These are phyloP conservation scores for Brachionus calyciflorus DNA, from an alignment of 1,140 invertebrate genomes.

Conservation along the genomic window DNA sequence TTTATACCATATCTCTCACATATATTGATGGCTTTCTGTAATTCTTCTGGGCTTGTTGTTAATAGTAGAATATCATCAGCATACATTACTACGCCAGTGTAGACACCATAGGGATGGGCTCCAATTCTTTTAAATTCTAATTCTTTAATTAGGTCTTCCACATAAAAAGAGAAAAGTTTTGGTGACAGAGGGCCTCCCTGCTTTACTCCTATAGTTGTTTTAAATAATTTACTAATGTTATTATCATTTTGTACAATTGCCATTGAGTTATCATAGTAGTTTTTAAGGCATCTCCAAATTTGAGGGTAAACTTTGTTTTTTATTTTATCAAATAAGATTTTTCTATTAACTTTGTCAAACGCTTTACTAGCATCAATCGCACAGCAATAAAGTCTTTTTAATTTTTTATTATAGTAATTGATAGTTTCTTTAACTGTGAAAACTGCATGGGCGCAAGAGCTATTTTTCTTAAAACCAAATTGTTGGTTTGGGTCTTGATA, in stretches of 20 bases:
- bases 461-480: background rate
- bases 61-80: background rate
- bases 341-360: background rate
- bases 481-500: background rate
- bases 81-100: constrained; percentile 11
- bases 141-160: background rate
- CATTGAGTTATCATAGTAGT: background rate
- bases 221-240: background rate
- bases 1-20: background rate
- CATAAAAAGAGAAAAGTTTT: background rate
- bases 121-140: background rate
- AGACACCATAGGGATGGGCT: background rate
- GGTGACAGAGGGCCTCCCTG: background rate
- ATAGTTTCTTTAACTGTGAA: too few relatives aligned
- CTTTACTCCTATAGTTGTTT: background rate
- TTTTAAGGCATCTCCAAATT: background rate
- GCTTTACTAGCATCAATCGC: too few relatives aligned
- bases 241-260: background rate
- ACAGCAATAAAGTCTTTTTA: too few relatives aligned
- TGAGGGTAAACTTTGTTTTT: background rate
- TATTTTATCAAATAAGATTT: background rate
- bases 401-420: too few relatives aligned
- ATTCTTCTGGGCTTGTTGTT: background rate
- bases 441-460: background rate
- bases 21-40: background rate